Percentiles rank a stretch among this genome's conserved stretches.
Conservation (phyloP, 2,888 invertebrate species). For the Epicampocera succincta region DNA sequence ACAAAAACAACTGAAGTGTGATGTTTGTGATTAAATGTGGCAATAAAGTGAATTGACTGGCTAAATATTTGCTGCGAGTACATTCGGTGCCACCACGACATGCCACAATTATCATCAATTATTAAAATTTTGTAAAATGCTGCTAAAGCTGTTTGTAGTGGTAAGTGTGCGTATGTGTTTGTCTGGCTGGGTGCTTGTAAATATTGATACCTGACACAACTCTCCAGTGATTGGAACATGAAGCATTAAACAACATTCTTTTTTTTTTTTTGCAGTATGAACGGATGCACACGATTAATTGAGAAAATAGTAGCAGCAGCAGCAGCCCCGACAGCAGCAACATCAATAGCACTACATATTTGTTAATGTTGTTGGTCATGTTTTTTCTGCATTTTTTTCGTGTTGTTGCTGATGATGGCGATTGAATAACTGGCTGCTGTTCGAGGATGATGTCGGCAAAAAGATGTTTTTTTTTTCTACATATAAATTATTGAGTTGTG, state of each 20-base stretch:
- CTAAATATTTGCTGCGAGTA: constrained; percentile 20
- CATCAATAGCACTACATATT: constrained; percentile 11
- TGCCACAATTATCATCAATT: constrained; percentile 67
- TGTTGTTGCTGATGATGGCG: constrained; percentile 30
- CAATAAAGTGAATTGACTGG: constrained; percentile 1
- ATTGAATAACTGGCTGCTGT: constrained; percentile 47
- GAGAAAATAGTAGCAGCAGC: constrained; percentile 45
- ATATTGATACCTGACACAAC: constrained; percentile 46
- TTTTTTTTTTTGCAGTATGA: constrained; percentile 4
- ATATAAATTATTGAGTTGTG: constrained; percentile 63
- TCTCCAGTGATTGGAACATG: constrained; percentile 51
- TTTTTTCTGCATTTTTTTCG: constrained; percentile 4
- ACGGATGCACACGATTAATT: constrained; percentile 60
- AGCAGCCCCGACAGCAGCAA: too few relatives aligned
- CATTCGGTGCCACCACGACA: constrained; percentile 53
- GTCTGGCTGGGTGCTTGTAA: constrained; percentile 9
- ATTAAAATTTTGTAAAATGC: constrained; percentile 57
- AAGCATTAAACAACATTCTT: constrained; percentile 23
- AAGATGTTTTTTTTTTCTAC: neutral
- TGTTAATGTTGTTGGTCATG: constrained; percentile 54
- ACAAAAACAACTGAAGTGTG: neutral
- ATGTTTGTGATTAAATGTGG: neutral
- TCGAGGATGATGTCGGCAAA: constrained; percentile 37
- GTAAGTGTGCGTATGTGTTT: constrained; percentile 2
- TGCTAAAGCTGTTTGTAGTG: constrained; percentile 6